Base-by-base conservation (phyloP, 2,888 invertebrate species). In the Microplitis deprimator region DNA sequence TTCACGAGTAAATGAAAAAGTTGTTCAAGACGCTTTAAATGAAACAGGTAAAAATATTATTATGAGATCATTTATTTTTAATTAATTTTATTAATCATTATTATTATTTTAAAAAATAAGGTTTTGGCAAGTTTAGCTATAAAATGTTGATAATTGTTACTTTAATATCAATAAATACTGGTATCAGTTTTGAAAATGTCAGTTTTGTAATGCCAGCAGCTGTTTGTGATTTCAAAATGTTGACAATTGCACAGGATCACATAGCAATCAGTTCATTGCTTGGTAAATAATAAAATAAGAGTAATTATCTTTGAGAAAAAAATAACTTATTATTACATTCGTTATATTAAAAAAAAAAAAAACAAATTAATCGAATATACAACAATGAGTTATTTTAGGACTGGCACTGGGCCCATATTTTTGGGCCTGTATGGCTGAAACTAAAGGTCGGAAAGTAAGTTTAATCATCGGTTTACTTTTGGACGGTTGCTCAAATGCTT, bases 131-230 rank as follows among this genome's bases (percentile, higher is more conserved):
- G 87, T 96, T 96, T 90, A 96, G 96, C 89, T 93, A 94, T 87
- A 92, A 93, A 83, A 91, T 96, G 82, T 90, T 96, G 88, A 92
- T 94, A 77, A 90, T 96, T 89, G 94, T 94, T 84, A 96, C 96
- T 29, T 91, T 96, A 86, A 96, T 96, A 81, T 96, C 96, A 88
- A 91, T 95, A 82, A 95, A 96, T 91, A 95, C 96, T 68, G 96
- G 96, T 75, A 93, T 96, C 81, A 96, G 95, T 50, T 94, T 95
- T 85, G 94, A 94, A 70, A 95, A 94, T 82, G 92, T 96, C 79
- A 96, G 96, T 65, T 96, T 96, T 88, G 94, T 96, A 77, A 90
- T 97, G 77, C 96, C 96, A 6, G 93, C 96, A 5, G 96, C 96
- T 70, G 94, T 94, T 88, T 95, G 95, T 90, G 95, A 95, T 90